A percentile compares a stretch with the other conserved stretches of the same genome.
phyloP scores from a whole-genome alignment of 1,140 invertebrate species.

The Trinorchestia longiramus region DNA sequence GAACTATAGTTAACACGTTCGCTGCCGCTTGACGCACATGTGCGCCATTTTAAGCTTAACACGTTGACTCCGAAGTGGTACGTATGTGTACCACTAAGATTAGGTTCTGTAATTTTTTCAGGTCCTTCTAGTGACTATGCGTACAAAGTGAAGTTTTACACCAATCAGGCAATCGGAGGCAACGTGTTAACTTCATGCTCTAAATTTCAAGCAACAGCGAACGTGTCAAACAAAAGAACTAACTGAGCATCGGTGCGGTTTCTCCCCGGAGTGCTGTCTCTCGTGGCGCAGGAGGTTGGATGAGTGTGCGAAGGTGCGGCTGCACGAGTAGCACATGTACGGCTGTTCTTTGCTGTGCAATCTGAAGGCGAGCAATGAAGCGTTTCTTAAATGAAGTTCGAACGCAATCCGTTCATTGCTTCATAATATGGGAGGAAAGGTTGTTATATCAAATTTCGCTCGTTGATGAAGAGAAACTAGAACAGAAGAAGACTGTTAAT shows the following conservation, averaged over 20 bases:
- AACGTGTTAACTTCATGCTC: no score
- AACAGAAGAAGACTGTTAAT: neutral
- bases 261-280: slow-evolving; percentile 68
- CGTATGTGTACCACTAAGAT: no score
- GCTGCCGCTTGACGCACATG: no score
- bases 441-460: neutral
- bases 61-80: no score
- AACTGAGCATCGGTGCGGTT: slow-evolving; percentile 62
- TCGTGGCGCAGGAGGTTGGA: slow-evolving; percentile 70
- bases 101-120: no score
- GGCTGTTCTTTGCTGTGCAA: slow-evolving; percentile 74
- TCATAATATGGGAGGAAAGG: neutral
- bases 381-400: neutral
- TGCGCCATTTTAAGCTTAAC: no score
- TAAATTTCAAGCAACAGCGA: no score
- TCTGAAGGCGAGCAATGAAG: slow-evolving; percentile 61
- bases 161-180: no score
- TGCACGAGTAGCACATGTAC: slow-evolving; percentile 73
- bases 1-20: no score
- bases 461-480: neutral
- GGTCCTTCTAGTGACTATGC: no score
- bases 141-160: no score
- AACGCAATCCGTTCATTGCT: neutral
- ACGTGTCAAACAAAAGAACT: no score
- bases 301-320: slow-evolving; percentile 72